Conservation (phyloP, 2,797 vertebrate genomes). For the Acomys russatus region DNA sequence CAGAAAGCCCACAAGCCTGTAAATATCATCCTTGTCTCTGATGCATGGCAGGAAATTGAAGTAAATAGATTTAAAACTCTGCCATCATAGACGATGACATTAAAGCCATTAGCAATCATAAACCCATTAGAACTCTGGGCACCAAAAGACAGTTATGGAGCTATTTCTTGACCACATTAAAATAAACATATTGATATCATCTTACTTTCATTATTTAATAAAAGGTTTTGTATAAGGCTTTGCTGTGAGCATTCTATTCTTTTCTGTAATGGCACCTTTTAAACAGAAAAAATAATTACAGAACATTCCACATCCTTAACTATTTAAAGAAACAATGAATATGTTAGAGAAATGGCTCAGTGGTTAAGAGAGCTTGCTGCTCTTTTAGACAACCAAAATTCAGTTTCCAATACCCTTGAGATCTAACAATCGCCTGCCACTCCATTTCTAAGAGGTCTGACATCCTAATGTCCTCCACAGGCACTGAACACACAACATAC, state of each 20-base stretch:
- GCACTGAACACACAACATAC: not conserved
- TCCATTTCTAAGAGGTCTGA: too few species aligned
- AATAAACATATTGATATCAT: conserved; percentile 84
- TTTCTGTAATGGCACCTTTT: conserved; percentile 73
- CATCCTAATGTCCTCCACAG: too few species aligned
- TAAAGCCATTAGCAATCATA: conserved; percentile 88
- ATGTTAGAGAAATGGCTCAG: not conserved
- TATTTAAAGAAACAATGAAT: conserved; percentile 24
- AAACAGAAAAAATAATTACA: conserved; percentile 60
- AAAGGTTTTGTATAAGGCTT: conserved; percentile 79
- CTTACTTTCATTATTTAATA: conserved; percentile 86
- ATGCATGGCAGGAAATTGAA: conserved; percentile 87
- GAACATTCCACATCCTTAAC: not conserved
- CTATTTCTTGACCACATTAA: conserved; percentile 86
- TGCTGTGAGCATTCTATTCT: conserved; percentile 32
- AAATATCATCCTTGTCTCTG: conserved; percentile 84
- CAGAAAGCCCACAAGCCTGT: conserved; percentile 82
- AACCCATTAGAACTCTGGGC: conserved; percentile 80
- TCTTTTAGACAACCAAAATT: not conserved
- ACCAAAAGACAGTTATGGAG: conserved; percentile 80
- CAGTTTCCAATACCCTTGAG: not conserved
- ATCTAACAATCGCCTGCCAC: not conserved
- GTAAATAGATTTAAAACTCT: conserved; percentile 89
- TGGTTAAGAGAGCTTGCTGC: not conserved
- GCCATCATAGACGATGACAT: conserved; percentile 86